Evolutionary conservation across 2,888 invertebrate genomes (phyloP), one percentile per base, ranked within the genome.

Genomic region (Scaptomyza tumidula): DNA sequence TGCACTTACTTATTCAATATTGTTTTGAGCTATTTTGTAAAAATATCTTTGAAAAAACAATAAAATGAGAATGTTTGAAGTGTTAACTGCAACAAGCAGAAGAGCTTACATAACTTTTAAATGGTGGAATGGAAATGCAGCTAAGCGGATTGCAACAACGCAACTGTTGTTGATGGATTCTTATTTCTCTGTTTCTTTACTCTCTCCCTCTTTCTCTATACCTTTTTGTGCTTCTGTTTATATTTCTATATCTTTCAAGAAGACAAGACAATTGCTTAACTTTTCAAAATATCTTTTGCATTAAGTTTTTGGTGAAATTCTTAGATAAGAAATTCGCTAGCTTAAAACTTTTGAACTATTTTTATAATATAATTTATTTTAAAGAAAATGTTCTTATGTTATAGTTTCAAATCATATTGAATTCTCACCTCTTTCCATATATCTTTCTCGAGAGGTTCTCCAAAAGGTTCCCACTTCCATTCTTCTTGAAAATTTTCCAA

Each of bases 101-200:
- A 66, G 44, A 56, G 77, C 81, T 82, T 80, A 83, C 71, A 61
- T 70, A 62, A 58, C n/a, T 37, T 37, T 37, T 37, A 37, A 37
- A 37, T 11, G 10, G n/a, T 37, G 37, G n/a, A n/a, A 37, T 37
- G 6, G n/a, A n/a, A 37, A 37, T 5, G 37, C n/a, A 37, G n/a
- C n/a, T 73, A 75, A 73, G 75, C 75, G 75, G 75, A 73, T 75
- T 56, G 31, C 19, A 35, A 49, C 27, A 35, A 14, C 48, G 48
- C 49, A 67, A 68, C 61, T 67, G 67, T 52, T 72, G 66, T 66
- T 54, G 19, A 57, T 49, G 49, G n/a, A 44, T 46, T 59, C 37
- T 46, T 24, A 2, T 55, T 35, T 19, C 7, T 3, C 11, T n/a
- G 0, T 4, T 9, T 13, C 29, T 31, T 6, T 27, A 4, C 13